Percentiles rank a stretch among this genome's conserved stretches.
These are phyloP conservation scores for Epizoanthus illoricatus DNA, from an alignment of 92 coral and sea anemone species.

Conservation along the genomic window DNA sequence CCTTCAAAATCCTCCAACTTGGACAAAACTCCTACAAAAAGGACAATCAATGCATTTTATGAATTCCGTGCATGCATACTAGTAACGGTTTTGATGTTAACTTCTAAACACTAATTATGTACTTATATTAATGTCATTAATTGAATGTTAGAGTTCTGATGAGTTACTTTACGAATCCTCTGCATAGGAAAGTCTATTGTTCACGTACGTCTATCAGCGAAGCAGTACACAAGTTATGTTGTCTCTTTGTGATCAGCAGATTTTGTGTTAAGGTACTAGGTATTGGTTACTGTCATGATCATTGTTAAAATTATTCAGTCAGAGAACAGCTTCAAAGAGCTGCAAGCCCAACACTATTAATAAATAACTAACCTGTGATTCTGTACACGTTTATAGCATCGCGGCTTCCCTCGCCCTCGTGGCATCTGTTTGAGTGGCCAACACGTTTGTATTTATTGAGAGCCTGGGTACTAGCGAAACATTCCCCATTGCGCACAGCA, in stretches of 20 bases:
- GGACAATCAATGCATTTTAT: not conserved
- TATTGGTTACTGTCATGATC: too few relatives aligned
- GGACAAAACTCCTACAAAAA: constrained; percentile 51
- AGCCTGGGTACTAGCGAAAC: constrained; percentile 58
- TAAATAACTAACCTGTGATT: constrained; percentile 61
- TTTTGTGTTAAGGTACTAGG: too few relatives aligned
- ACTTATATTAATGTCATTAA: too few relatives aligned
- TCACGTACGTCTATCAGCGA: too few relatives aligned
- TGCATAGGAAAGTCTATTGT: too few relatives aligned
- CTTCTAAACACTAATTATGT: too few relatives aligned
- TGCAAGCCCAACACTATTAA: not conserved
- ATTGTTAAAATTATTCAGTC: not conserved
- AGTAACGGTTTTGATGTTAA: too few relatives aligned
- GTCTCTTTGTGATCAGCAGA: too few relatives aligned
- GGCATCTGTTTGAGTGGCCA: constrained; percentile 73
- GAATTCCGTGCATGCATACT: too few relatives aligned
- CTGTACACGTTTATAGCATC: constrained; percentile 78
- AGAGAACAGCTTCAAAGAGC: not conserved
- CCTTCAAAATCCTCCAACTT: constrained; percentile 85
- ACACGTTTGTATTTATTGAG: constrained; percentile 35
- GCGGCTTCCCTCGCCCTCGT: constrained; percentile 76
- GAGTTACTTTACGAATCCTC: too few relatives aligned
- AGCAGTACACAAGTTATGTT: too few relatives aligned
- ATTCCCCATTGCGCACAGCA: constrained; percentile 89
- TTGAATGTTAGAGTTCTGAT: too few relatives aligned